Evolutionary conservation across 2,888 invertebrate genomes (phyloP).

Genomic region (Cyrtodaria siliqua): DNA sequence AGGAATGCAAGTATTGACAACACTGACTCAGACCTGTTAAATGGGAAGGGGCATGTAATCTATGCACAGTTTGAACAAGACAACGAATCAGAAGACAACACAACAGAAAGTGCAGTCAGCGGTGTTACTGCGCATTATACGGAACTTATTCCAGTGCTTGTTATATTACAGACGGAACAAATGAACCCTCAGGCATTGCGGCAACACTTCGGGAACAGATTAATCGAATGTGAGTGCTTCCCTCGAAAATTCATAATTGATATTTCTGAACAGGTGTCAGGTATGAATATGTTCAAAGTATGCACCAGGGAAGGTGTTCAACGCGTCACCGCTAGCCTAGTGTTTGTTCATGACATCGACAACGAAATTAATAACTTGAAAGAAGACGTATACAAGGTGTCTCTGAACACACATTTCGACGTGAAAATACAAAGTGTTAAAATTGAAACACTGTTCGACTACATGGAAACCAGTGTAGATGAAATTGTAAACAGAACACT

Average conservation of each 20-base stretch:
- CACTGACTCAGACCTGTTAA: no score
- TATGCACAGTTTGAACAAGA: no score
- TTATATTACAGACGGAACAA: constrained; percentile 51
- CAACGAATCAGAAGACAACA: no score
- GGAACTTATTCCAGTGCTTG: constrained; percentile 50
- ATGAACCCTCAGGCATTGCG: constrained; percentile 27
- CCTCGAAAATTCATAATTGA: constrained; percentile 72
- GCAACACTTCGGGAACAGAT: constrained; percentile 43
- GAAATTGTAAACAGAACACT: constrained; percentile 59
- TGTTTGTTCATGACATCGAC: constrained; percentile 43
- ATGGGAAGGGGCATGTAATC: no score
- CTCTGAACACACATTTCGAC: constrained; percentile 55
- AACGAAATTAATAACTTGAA: constrained; percentile 54
- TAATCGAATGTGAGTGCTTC: constrained; percentile 64
- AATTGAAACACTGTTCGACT: constrained; percentile 66
- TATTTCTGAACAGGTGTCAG: constrained; percentile 53
- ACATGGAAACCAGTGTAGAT: constrained; percentile 55
- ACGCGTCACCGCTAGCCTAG: no score
- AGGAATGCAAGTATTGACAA: no score
- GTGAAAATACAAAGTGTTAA: constrained; percentile 19
- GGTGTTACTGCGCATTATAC: no score
- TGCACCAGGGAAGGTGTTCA: no score
- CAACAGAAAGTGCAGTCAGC: no score
- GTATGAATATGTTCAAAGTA: constrained; percentile 9
- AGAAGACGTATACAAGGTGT: constrained; percentile 60